Evolutionary conservation across 2,113 vertebrate species (phyloP).

Genomic region (Craseonycteris thonglongyai): DNA sequence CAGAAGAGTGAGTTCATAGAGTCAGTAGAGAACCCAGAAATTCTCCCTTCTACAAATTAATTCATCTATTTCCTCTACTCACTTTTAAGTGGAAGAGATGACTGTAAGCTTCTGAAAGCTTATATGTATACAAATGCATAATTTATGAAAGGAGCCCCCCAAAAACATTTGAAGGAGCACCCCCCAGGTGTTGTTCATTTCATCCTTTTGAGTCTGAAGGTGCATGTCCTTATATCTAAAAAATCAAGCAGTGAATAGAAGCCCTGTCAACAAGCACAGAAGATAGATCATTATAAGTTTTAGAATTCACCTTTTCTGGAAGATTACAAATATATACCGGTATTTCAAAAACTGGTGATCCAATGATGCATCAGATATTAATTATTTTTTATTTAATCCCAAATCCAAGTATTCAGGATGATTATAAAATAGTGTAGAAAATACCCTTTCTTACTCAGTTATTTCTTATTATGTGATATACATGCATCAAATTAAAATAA

Average conservation of each 20-base stretch:
- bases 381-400: slow-evolving; percentile 1
- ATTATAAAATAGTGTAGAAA: background rate
- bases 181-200: slow-evolving; percentile 27
- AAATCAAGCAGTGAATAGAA: slow-evolving; percentile 22
- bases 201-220: background rate
- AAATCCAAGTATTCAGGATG: background rate
- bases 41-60: slow-evolving; percentile 18
- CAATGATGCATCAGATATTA: background rate
- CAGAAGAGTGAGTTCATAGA: background rate
- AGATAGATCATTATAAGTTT: background rate
- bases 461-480: background rate
- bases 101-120: slow-evolving; percentile 54
- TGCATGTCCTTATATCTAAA: slow-evolving; percentile 3
- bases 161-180: too few species aligned
- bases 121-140: slow-evolving; percentile 56
- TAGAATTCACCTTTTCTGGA: background rate
- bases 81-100: slow-evolving; percentile 45
- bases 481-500: background rate
- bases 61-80: background rate
- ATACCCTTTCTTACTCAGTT: background rate
- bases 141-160: slow-evolving; percentile 34
- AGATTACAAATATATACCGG: background rate
- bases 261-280: slow-evolving; percentile 1
- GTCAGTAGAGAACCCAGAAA: background rate
- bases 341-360: slow-evolving; percentile 12